Evolutionary conservation across 2,113 vertebrate genomes (phyloP), one percentile per base, ranked within the genome.

Genomic region (Columbina picui): DNA sequence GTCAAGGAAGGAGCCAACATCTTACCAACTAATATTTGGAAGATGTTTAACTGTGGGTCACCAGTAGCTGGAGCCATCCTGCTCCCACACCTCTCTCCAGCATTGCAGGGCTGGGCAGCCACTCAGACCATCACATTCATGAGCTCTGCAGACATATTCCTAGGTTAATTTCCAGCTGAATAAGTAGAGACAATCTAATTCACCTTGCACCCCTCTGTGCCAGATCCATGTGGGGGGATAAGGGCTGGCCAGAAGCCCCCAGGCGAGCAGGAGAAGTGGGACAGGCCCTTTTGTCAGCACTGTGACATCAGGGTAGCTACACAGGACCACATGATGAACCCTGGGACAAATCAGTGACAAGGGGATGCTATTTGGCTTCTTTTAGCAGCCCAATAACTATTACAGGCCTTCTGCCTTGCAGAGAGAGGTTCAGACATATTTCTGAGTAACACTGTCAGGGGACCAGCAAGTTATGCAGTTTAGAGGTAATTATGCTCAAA

Each of bases 401-500:
- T n/a, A 88, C 20, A 92, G 92, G 7, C 79, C 65, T 90, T 93
- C 7, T 50, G 52, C 61, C 41, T 39, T 52, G 70, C 67, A 89
- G 84, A 47, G 38, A 81, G 71, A 55, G 17, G 47, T 77, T 95
- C 79, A 81, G 69, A 70, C 57, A 88, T 65, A 68, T 52, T 94
- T 50, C 65, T 36, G 80, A 86, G 57, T 65, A 75, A 57, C 16
- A 22, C 47, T 73, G 81, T 30, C 70, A 79, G 80, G 89, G 26
- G 49, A 93, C 67, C 9, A 53, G 43, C 47, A 96, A 92, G 75
- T 29, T 52, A 81, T 80, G 63, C 55, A 45, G 56, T 77, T 85
- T 59, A 95, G 63, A 83, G 38, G 59, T 50, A 94, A 91, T 86
- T 93, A 86, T 41, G n/a, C 52, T 94, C 63, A 77, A 83, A 94